Base-by-base conservation (phyloP, 2,888 invertebrate genomes). In the Hypomecis punctinalis region DNA sequence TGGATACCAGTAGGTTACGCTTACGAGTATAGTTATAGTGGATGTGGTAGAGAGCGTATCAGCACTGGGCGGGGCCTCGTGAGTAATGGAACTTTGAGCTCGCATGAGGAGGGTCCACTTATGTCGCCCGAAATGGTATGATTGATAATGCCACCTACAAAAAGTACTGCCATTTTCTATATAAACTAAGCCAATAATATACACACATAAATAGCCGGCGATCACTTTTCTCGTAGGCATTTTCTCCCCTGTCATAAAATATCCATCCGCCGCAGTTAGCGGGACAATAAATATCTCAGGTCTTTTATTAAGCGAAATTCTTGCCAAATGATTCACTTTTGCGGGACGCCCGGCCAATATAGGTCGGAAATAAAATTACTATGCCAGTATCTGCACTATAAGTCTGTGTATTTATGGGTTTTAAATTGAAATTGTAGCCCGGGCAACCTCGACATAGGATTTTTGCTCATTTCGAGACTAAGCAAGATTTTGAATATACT, bases 101-200 rank as follows among this genome's bases (percentile, higher is more conserved):
- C 87, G 85, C 78, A 85, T 88, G 89, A 90, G 87, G 89, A 92
- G 91, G 92, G 93, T 91, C 89, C 91, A 90, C 91, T 92, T 91
- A 90, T 91, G 91, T 91, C 91, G 86, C 82, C 76, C 82, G 83
- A 83, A 86, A 88, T 86, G 81, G 82, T 89, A 91, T 93, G 93
- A 92, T 93, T 91, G 91, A 93, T 92, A 90, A 89, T 88, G 83
- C 80, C 82, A 79, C 80, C 78, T 79, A 73, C 87, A 91, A 90
- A 91, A 66, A 91, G 91, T 89, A 89, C 80, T 77, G 79, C 77
- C 81, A 83, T 83, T 83, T 85, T 85, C 80, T 82, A 78, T 77
- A 78, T 72, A 76, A 80, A 78, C 76, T 72, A 74, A 74, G 66
- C 75, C 70, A 71, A 74, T 80, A 73, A 80, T 78, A 75, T 76